These are phyloP conservation scores for Oreohelix idahoensis DNA, from an alignment of 1,140 invertebrate genomes.

Conservation along the genomic window DNA sequence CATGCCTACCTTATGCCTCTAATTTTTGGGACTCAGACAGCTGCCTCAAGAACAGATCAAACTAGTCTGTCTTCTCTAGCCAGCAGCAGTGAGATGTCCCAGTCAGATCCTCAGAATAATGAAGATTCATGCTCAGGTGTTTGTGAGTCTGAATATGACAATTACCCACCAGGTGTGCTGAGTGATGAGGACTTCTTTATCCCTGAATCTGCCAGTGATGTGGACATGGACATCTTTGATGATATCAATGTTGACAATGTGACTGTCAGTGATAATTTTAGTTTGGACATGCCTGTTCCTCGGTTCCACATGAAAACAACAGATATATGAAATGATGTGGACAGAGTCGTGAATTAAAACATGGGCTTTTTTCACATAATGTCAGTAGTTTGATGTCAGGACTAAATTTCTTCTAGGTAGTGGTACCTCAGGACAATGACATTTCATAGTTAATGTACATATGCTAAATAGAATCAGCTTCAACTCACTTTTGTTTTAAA, in stretches of 20 bases:
- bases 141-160: constrained; percentile 88
- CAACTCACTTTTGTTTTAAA: not conserved
- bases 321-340: constrained; percentile 51
- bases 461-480: not conserved
- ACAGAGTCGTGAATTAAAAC: too few relatives aligned
- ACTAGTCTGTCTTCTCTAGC: constrained; percentile 68
- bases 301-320: constrained; percentile 63
- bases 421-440: not conserved
- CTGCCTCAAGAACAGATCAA: constrained; percentile 41
- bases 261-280: constrained; percentile 69
- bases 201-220: constrained; percentile 70
- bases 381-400: not conserved
- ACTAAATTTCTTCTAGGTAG: not conserved
- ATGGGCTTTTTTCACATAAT: not conserved
- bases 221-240: constrained; percentile 73
- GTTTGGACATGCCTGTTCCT: constrained; percentile 64
- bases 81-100: constrained; percentile 71
- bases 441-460: not conserved
- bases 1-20: constrained; percentile 59
- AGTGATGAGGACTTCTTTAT: constrained; percentile 73
- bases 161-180: constrained; percentile 74
- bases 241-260: constrained; percentile 83
- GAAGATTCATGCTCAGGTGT: constrained; percentile 67
- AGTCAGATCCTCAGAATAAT: constrained; percentile 66
- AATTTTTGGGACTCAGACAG: constrained; percentile 43